Evolutionary conservation across 2,113 vertebrate species (phyloP), one percentile per base, ranked within the genome.

Genomic region (Cinclus cinclus): DNA sequence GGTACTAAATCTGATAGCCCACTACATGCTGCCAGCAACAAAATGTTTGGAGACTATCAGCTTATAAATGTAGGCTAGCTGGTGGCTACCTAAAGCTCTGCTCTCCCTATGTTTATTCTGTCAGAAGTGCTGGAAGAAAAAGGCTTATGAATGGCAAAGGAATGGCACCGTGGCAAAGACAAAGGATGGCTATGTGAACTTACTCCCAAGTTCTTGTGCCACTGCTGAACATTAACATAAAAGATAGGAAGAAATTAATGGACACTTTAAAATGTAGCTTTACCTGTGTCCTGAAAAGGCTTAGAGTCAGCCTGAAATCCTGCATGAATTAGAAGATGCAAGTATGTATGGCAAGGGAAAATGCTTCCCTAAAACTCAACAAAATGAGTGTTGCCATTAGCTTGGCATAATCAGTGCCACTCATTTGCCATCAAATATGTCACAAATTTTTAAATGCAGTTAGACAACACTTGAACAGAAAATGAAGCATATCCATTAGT

Each of bases 101-200:
- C 2, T 63, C 53, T 68, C 11, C 16, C 28, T 44, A 20, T 7
- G 5, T n/a, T 69, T 47, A 35, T 76, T 76, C 74, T 55, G 42
- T 31, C 0, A 0, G 8, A 41, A 53, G 22, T 37, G 31, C 11
- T 5, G 4, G n/a, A 90, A 68, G 35, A 33, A 52, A 39, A 63
- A 52, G 21, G 3, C 33, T 18, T 14, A 16, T 25, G 25, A 50
- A 50, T 50, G 49, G 49, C 49, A 50, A 27, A 50, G 49, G 49
- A 50, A 50, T 56, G 44, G 27, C 44, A 55, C 19, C 37, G 30
- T 47, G 30, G 46, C 11, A 82, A 46, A 20, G 41, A 42, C 28
- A 63, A 73, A 58, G 42, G 12, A 37, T 14, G 35, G 13, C 58
- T 75, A 2, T 13, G 1, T 22, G 39, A 59, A n/a, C 37, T 79